Conservation (phyloP, 2,113 vertebrate genomes). For the Panthera leo region DNA sequence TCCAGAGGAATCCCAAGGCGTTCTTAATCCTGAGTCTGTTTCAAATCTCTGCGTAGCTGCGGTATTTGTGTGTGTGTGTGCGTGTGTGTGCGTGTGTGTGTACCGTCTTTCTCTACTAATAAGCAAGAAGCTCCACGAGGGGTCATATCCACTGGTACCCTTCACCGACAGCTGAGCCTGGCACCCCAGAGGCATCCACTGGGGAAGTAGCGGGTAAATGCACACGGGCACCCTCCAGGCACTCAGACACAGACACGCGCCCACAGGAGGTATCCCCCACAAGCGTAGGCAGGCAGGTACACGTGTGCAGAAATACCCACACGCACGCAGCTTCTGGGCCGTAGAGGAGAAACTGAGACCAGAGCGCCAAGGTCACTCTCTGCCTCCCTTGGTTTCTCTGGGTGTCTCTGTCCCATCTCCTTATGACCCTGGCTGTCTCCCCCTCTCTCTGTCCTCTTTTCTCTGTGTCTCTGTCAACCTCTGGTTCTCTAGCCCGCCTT, state of each 20-base stretch:
- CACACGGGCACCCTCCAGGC: neutral
- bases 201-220: neutral
- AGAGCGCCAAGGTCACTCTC: neutral
- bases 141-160: neutral
- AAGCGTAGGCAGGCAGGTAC: rapidly evolving
- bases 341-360: neutral
- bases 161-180: neutral
- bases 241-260: neutral
- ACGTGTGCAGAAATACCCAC: neutral
- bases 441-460: neutral
- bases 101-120: neutral
- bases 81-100: too few relatives aligned
- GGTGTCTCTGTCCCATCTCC: neutral
- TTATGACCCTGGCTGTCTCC: neutral
- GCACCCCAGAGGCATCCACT: neutral
- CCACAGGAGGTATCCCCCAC: neutral
- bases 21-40: neutral
- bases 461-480: neutral
- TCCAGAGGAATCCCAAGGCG: rapidly evolving
- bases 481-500: neutral
- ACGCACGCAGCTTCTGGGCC: neutral
- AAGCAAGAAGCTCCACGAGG: neutral
- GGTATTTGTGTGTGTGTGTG: neutral
- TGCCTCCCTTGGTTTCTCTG: neutral
- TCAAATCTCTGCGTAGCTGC: neutral